Base-by-base conservation (phyloP, 2,797 vertebrate genomes). In the Halcyon badia region DNA sequence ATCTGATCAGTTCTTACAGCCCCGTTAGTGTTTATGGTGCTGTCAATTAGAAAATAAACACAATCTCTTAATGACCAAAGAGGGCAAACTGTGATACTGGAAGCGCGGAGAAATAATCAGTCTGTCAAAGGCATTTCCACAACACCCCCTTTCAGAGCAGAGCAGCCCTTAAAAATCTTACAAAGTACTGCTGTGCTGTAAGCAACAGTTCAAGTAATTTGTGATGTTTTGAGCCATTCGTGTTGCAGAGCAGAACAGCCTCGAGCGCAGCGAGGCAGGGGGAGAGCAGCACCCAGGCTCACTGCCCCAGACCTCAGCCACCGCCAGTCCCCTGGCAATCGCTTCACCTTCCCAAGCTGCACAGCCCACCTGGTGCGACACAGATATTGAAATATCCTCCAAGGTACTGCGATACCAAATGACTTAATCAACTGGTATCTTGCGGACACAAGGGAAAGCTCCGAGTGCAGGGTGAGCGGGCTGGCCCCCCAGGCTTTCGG, bases 291-390 rank as follows among this genome's bases (percentile, higher is more conserved):
- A 6, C 3, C 46, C 28, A 48, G 13, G 9, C 33, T 22, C 18
- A 2, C 10, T 8, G 8, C 10, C 26, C 25, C 0, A 0, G 39
- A 24, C 33, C 13, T 37, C 14, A 0, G 10, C 46, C 22, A 12
- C 65, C 3, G 0, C 2, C 6, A 26, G 14, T 6, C n/a, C 64
- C 44, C 0, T 0, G 33, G 11, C 12, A 7, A 12, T 7, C 18
- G 7, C 65, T 71, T 46, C 12, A 52, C 46, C 49, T 72, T 19
- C 9, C 65, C 26, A 3, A 2, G 2, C 48, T 37, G 17, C 20
- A 1, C 42, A 37, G 60, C 54, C 35, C 1, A 1, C 49, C 61
- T 3, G 3, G 13, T 37, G 17, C 8, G 2, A n/a, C 62, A 58
- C 25, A 69, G 49, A 16, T 20, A 48, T 3, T 16, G 30, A 20